Conservation (phyloP, 2,797 vertebrate genomes). For the Pseudomugil tenellus region DNA sequence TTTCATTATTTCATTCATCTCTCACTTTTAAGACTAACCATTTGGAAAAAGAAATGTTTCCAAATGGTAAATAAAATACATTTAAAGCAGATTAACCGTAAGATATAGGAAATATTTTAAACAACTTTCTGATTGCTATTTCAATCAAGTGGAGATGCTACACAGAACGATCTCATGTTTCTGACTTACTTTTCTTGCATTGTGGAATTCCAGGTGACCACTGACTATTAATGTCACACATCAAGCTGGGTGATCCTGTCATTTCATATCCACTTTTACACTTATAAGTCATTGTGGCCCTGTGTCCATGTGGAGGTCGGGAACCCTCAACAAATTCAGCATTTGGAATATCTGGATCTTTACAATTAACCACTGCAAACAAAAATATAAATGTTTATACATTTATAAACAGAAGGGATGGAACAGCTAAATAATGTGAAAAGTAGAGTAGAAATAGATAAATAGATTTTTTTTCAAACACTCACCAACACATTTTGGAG, state of each 20-base stretch:
- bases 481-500: constrained; percentile 55
- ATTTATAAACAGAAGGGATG: not conserved
- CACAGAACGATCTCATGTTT: not conserved
- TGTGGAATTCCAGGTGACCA: constrained; percentile 51
- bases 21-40: no score
- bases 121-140: not conserved
- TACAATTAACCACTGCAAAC: constrained; percentile 40
- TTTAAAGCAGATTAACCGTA: not conserved
- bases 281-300: not conserved
- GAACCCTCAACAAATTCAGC: fast-evolving
- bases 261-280: constrained; percentile 21
- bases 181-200: constrained; percentile 64
- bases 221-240: constrained; percentile 22
- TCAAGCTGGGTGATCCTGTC: fast-evolving
- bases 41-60: no score
- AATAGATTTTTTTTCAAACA: not conserved
- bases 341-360: fast-evolving
- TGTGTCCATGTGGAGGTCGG: constrained; percentile 20
- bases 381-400: no score
- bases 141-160: not conserved
- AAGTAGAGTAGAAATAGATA: not conserved
- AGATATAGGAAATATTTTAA: not conserved
- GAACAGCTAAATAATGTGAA: not conserved
- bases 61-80: no score
- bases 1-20: not conserved